Percentiles rank a stretch among this genome's conserved stretches.
These are phyloP conservation scores for Gryllus longicercus DNA, from an alignment of 2,888 invertebrate genomes.

Conservation along the genomic window DNA sequence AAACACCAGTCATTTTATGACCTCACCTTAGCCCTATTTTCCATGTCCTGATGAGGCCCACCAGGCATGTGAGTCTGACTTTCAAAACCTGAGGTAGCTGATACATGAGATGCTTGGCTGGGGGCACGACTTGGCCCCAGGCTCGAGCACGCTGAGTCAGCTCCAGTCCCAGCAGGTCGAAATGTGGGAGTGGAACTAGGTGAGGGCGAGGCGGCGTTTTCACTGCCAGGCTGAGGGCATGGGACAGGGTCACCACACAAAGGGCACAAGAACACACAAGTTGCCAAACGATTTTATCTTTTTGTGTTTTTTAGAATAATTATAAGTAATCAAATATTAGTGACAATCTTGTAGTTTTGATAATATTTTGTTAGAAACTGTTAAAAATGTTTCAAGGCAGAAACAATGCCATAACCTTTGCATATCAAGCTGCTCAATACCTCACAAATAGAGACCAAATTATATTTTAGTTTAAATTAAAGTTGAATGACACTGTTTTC, in stretches of 20 bases:
- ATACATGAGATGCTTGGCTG: constrained; percentile 51
- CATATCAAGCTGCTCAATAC: too few species aligned
- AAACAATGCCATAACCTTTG: too few species aligned
- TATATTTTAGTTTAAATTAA: too few species aligned
- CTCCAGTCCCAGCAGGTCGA: constrained; percentile 41
- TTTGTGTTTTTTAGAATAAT: too few species aligned
- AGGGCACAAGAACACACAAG: constrained; percentile 19
- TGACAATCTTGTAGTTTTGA: too few species aligned
- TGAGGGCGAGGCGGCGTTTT: constrained; percentile 32
- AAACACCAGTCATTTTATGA: too few species aligned
- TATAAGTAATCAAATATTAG: too few species aligned
- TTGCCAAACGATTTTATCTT: background rate
- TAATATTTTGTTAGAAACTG: too few species aligned
- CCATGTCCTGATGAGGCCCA: constrained; percentile 12
- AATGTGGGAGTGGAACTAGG: constrained; percentile 40
- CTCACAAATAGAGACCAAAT: too few species aligned
- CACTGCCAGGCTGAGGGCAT: constrained; percentile 4
- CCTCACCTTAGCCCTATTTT: constrained; percentile 24
- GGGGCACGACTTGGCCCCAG: constrained; percentile 52
- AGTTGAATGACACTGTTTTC: too few species aligned
- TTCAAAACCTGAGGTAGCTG: constrained; percentile 43
- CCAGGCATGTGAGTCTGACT: constrained; percentile 29
- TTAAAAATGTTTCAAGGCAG: too few species aligned
- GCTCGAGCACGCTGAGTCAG: constrained; percentile 52
- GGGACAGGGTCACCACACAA: constrained; percentile 7